A percentile compares a stretch with the other conserved stretches of the same genome.
Conservation (phyloP, 2,113 vertebrate genomes). For the Zingel zingel region DNA sequence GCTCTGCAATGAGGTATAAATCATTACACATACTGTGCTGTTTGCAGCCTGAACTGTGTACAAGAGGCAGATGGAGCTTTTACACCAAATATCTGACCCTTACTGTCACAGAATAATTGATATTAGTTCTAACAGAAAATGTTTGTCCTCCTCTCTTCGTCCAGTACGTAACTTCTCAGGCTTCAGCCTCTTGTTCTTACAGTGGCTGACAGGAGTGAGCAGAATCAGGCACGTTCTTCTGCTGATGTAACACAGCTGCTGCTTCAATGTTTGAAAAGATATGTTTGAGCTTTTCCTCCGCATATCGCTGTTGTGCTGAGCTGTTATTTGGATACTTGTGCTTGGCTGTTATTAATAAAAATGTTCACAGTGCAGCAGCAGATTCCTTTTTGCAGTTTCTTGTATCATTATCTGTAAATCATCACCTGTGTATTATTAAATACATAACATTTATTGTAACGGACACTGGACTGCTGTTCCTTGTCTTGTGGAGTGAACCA, state of each 20-base stretch:
- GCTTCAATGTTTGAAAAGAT: constrained; percentile 26
- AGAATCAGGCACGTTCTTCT: constrained; percentile 42
- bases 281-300: background rate
- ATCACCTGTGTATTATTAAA: background rate
- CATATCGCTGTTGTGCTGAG: constrained; percentile 18
- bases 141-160: constrained; percentile 4
- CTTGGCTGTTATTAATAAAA: constrained; percentile 19
- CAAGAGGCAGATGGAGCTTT: background rate
- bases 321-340: constrained; percentile 22
- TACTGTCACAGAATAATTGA: background rate
- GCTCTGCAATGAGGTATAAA: constrained; percentile 1
- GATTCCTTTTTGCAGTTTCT: background rate
- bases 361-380: background rate
- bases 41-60: background rate
- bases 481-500: background rate
- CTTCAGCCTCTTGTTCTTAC: constrained; percentile 19
- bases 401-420: background rate
- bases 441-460: background rate
- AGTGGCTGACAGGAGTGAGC: constrained; percentile 13
- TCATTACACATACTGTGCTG: background rate
- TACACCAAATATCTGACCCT: background rate
- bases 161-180: constrained; percentile 11
- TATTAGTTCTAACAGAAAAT: constrained; percentile 2
- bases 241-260: constrained; percentile 46
- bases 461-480: background rate